Base-by-base conservation (phyloP, 2,113 vertebrate species). In the Orthonyx spaldingii region DNA sequence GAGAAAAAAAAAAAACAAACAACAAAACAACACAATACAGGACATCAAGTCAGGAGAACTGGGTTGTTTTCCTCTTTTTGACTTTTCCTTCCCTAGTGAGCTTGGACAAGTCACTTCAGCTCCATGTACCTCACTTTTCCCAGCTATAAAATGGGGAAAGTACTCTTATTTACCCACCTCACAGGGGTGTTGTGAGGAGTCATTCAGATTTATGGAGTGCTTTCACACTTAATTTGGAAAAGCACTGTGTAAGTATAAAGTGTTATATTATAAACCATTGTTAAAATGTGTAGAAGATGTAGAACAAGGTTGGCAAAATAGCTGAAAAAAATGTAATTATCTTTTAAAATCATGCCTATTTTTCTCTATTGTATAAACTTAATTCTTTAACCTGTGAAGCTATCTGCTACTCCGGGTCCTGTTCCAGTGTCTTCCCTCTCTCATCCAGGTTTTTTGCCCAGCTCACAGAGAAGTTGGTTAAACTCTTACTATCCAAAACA, bases 111-210 rank as follows among this genome's bases (percentile, higher is more conserved):
- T 53, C 49, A 49, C 64, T 77, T 93, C 66, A 68, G 15, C 47
- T 80, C 79, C 56, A 32, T 0, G 80, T 65, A 94, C 90, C 85
- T 92, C 92, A 76, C 60, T 92, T 61, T 89, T 89, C 84, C 68
- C 42, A 87, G 27, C 33, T 79, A 46, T 61, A 46, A 87, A 74
- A 74, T 16, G 72, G 35, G 70, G 53, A 76, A 14, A 91, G 28
- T 68, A 27, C 6, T 55, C 8, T 41, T 32, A 44, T 41, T 64
- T 74, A 79, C 96, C 77, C 91, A 94, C 86, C 89, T 96, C 95
- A 90, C 79, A 94, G 91, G 91, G 84, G 14, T 94, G 87, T 95
- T 96, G 91, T 94, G 92, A 96, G 84, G 89, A 88, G 23, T 23
- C 4, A 3, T 61, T 75, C 56, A 72, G 42, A 63, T 85, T 90